These are phyloP conservation scores for Hippocampus kuda DNA, from an alignment of 2,797 vertebrate genomes.

Conservation along the genomic window DNA sequence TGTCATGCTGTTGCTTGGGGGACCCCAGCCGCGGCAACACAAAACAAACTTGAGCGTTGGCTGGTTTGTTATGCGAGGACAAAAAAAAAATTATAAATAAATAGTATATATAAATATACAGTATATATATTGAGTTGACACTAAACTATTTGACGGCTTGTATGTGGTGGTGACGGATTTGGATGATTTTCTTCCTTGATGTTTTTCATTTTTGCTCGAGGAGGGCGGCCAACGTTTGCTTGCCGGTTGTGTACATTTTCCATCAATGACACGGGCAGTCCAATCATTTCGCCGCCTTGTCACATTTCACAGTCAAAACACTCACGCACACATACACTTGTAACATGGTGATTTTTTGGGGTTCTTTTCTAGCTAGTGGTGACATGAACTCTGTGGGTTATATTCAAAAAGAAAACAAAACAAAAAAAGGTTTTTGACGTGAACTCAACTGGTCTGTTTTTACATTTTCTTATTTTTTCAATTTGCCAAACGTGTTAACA, in stretches of 20 bases:
- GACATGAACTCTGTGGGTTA: constrained; percentile 54
- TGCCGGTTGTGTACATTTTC: constrained; percentile 55
- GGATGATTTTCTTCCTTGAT: constrained; percentile 48
- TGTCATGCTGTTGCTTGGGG: constrained; percentile 49
- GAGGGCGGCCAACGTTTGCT: constrained; percentile 32
- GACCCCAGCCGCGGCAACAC: constrained; percentile 50
- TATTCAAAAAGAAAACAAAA: not conserved
- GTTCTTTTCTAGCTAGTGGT: constrained; percentile 52
- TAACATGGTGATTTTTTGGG: constrained; percentile 53
- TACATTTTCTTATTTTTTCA: constrained; percentile 33
- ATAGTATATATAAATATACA: constrained; percentile 73
- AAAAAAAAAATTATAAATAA: constrained; percentile 62
- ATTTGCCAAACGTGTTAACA: constrained; percentile 6
- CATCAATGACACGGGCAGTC: not conserved
- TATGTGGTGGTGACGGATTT: constrained; percentile 44
- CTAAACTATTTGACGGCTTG: constrained; percentile 49
- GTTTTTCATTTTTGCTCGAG: constrained; percentile 24
- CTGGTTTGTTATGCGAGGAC: constrained; percentile 51
- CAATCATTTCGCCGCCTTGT: constrained; percentile 3
- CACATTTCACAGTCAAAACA: constrained; percentile 23
- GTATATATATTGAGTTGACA: constrained; percentile 63
- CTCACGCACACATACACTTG: constrained; percentile 21
- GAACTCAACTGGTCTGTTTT: constrained; percentile 63
- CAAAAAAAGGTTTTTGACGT: constrained; percentile 59
- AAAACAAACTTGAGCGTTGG: constrained; percentile 40